phyloP scores from a whole-genome alignment of 2,113 vertebrate genomes.

The Glaucomys volans region DNA sequence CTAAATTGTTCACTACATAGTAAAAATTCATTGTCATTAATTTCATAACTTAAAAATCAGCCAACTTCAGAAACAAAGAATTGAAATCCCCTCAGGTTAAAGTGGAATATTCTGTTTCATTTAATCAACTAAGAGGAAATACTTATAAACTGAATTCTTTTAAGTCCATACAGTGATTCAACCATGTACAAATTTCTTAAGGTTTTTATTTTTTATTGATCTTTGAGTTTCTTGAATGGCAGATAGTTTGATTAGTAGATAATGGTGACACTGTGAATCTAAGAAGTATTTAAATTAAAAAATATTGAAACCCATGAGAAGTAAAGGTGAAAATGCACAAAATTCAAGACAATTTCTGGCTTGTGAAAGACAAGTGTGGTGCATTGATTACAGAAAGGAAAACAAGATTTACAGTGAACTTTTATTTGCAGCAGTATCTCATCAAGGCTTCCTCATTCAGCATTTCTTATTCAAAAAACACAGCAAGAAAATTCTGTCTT shows the following conservation, averaged over 20 bases:
- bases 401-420: rapidly evolving
- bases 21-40: not conserved
- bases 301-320: not conserved
- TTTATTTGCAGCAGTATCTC: not conserved
- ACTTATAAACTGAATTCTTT: not conserved
- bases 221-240: conserved; percentile 32
- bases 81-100: not conserved
- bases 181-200: conserved; percentile 15
- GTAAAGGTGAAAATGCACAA: not conserved
- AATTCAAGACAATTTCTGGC: not conserved
- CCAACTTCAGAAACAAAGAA: not conserved
- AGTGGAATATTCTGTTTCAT: not conserved
- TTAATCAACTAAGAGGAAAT: not conserved
- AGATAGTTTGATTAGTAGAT: not conserved
- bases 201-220: conserved; percentile 60
- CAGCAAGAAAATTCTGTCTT: not conserved
- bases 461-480: not conserved
- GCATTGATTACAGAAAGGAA: not conserved
- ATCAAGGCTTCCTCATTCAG: not conserved
- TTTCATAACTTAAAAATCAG: not conserved
- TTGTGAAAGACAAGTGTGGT: not conserved
- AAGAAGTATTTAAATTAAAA: conserved; percentile 52
- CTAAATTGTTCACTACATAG: not conserved
- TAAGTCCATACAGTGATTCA: not conserved
- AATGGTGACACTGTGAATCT: not conserved